phyloP scores from a whole-genome alignment of 2,888 invertebrate genomes.

The Epinotia bilunana region DNA sequence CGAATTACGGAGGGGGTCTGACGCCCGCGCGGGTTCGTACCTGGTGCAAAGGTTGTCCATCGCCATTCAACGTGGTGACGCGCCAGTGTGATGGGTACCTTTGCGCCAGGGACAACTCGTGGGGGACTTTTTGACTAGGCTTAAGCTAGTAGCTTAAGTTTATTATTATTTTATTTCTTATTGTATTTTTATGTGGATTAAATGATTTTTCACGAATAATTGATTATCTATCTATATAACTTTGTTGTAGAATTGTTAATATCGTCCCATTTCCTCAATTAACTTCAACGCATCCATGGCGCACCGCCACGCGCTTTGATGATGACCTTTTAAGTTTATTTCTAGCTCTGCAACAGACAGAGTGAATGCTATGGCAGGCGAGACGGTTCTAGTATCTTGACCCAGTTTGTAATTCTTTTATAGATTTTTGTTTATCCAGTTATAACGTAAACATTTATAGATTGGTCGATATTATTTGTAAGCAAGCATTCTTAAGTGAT shows the following conservation, averaged over 20 bases:
- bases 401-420: slow-evolving; percentile 60
- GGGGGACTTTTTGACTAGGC: too few relatives aligned
- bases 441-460: slow-evolving; percentile 50
- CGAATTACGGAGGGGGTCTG: too few relatives aligned
- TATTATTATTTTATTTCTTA: too few relatives aligned
- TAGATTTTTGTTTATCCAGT: slow-evolving; percentile 44
- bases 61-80: too few relatives aligned
- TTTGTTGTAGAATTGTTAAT: slow-evolving; percentile 3
- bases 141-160: too few relatives aligned
- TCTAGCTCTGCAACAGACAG: slow-evolving; percentile 64
- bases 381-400: slow-evolving; percentile 67
- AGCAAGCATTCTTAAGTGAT: slow-evolving; percentile 3
- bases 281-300: slow-evolving; percentile 67
- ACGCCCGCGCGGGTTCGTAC: too few relatives aligned
- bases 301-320: slow-evolving; percentile 69
- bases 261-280: slow-evolving; percentile 68
- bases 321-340: slow-evolving; percentile 79
- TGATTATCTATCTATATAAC: too few relatives aligned
- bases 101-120: too few relatives aligned
- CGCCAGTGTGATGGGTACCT: too few relatives aligned
- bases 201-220: too few relatives aligned
- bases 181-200: too few relatives aligned
- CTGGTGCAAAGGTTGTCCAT: too few relatives aligned
- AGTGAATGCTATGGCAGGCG: slow-evolving; percentile 61
- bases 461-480: slow-evolving; percentile 21